phyloP scores from a whole-genome alignment of 1,140 invertebrate species.

The Stegodyphus dumicola region DNA sequence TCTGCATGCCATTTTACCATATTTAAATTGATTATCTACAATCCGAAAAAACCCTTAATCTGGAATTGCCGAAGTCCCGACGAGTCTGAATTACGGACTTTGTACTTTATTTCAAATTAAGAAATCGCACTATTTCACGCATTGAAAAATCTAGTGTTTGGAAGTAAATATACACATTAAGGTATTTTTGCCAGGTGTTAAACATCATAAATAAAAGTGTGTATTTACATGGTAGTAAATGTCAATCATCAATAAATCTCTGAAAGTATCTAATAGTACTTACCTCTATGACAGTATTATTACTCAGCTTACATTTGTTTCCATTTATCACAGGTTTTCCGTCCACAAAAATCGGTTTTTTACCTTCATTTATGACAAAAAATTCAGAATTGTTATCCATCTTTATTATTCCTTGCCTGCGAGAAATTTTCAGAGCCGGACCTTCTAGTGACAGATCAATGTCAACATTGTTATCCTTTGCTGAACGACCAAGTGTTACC shows the following conservation, averaged over 20 bases:
- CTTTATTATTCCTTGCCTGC: constrained; percentile 88
- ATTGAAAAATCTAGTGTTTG: too few relatives aligned
- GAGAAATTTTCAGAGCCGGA: constrained; percentile 77
- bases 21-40: too few relatives aligned
- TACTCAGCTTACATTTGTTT: constrained; percentile 85
- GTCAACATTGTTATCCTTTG: constrained; percentile 90
- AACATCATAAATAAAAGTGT: too few relatives aligned
- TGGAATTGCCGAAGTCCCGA: too few relatives aligned
- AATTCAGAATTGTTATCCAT: constrained; percentile 93
- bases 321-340: constrained; percentile 87
- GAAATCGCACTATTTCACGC: too few relatives aligned
- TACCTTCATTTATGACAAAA: constrained; percentile 94
- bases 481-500: constrained; percentile 91
- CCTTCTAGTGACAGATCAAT: constrained; percentile 95
- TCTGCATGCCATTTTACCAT: too few relatives aligned
- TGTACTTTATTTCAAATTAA: too few relatives aligned
- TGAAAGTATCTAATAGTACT: constrained; percentile 37
- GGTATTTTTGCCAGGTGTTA: neutral
- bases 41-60: too few relatives aligned
- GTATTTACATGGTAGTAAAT: too few relatives aligned
- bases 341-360: constrained; percentile 92
- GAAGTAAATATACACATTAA: constrained; percentile 25
- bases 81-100: too few relatives aligned
- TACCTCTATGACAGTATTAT: constrained; percentile 96
- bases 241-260: too few relatives aligned